Conservation (phyloP, 2,888 invertebrate genomes). For the Tiphia femorata region DNA sequence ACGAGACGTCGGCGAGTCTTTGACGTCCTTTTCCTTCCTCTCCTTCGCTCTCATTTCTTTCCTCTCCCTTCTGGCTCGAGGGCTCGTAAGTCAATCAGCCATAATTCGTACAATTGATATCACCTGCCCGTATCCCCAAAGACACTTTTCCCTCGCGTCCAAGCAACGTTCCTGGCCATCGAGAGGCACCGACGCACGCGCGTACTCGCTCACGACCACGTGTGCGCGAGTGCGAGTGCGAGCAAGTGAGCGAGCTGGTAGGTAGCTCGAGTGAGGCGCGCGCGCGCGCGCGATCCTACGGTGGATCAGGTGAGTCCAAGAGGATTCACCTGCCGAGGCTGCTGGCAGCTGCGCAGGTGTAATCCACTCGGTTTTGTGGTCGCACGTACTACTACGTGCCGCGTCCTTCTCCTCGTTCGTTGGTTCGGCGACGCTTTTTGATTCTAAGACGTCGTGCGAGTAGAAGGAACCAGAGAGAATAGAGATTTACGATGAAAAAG, state of each 20-base stretch:
- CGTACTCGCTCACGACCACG: not conserved
- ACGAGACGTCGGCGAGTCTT: too few species aligned
- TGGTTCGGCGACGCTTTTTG: conserved; percentile 18
- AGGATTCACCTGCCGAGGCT: conserved; percentile 63
- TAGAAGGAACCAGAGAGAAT: too few species aligned
- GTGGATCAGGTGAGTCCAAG: conserved; percentile 61
- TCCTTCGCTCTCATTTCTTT: too few species aligned
- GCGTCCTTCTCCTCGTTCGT: conserved; percentile 3
- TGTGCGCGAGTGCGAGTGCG: not conserved
- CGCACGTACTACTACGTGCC: conserved; percentile 43
- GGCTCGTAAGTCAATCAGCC: conserved; percentile 47
- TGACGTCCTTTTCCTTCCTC: too few species aligned
- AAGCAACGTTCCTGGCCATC: not conserved
- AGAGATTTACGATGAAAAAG: not conserved
- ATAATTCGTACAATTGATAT: conserved; percentile 64
- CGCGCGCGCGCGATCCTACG: conserved; percentile 43
- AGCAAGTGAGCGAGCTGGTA: not conserved
- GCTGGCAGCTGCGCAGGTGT: conserved; percentile 66
- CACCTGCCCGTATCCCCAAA: conserved; percentile 61
- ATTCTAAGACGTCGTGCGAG: conserved; percentile 22
- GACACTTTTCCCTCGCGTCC: conserved; percentile 51
- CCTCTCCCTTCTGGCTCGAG: too few species aligned
- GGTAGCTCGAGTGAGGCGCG: not conserved
- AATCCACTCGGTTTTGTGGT: conserved; percentile 61
- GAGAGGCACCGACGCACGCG: not conserved